Evolutionary conservation across 2,888 invertebrate genomes (phyloP).

Genomic region (Perizoma flavofasciatum): DNA sequence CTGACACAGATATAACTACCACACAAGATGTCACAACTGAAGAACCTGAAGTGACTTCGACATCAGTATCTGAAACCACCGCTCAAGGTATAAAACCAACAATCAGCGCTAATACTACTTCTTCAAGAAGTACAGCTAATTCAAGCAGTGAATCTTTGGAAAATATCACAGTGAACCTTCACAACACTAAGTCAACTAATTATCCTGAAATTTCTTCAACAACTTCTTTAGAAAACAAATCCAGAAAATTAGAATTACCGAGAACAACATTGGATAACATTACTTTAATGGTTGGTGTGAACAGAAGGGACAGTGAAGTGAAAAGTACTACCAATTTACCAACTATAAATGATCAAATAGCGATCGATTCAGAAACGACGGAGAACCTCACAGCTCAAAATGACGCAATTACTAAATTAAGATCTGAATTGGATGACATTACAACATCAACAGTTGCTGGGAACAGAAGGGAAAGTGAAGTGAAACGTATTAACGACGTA

Average conservation of each 20-base stretch:
- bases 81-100: conserved; percentile 4
- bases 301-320: not conserved
- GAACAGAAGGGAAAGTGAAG: not conserved
- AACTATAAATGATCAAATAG: conserved; percentile 15
- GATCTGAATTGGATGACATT: not conserved
- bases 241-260: not conserved
- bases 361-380: conserved; percentile 17
- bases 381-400: conserved; percentile 11
- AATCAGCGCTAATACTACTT: not conserved
- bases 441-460: not conserved
- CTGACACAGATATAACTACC: not conserved
- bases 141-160: conserved; percentile 1
- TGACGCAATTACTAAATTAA: not conserved
- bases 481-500: not conserved
- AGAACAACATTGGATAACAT: not conserved
- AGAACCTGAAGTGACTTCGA: not conserved
- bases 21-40: not conserved
- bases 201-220: not conserved
- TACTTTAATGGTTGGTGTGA: not conserved
- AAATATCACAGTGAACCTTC: conserved; percentile 2
- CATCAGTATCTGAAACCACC: not conserved
- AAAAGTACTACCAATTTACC: not conserved
- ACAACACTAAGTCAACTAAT: not conserved
- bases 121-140: not conserved
- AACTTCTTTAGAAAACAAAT: not conserved